Evolutionary conservation across 1,140 invertebrate species (phyloP), one percentile per base, ranked within the genome.

Genomic region (Phocides pigmalion): DNA sequence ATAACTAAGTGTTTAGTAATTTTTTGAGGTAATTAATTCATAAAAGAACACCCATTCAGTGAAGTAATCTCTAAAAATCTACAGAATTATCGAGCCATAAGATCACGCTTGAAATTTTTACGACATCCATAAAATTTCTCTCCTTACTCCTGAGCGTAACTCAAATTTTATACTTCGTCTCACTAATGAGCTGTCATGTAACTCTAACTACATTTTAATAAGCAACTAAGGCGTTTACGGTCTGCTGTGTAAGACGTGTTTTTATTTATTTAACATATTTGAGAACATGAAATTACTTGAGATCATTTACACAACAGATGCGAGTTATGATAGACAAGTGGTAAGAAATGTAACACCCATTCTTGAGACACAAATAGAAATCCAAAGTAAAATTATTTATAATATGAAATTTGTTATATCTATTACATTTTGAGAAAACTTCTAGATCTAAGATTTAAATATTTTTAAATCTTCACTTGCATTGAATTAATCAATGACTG

Each of bases 111-210:
- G 25, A 35, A 46, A 19, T 32, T 32, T 58, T 58, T 58, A 58
- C 41, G 54, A 58, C 41, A 58, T 46, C 42, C 20, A 59, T 59
- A 59, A 59, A 59, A 59, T 59, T 46, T 59, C 54, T 28, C 22
- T 46, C 14, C 25, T 46, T 25, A 35, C n/a, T 59, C 22, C 54
- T 28, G 20, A 49, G 25, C 19, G 54, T 46, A 59, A 25, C 42
- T 46, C 25, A 59, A 28, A 46, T 59, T 59, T 46, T 59, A 59
- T 20, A 22, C 20, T 59, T 11, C 15, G 25, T 59, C 50, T 53
- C 42, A 46, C 54, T 59, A 59, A 59, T 59, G 54, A 59, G 42
- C 22, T 19, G 54, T 59, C 41, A 46, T 59, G 22, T 59, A 46
- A 59, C 39, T 14, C 22, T 58, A 58, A 58, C 39, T 44, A 42